These are phyloP conservation scores for Patagioenas fasciata DNA, from an alignment of 2,113 vertebrate genomes.

Conservation along the genomic window DNA sequence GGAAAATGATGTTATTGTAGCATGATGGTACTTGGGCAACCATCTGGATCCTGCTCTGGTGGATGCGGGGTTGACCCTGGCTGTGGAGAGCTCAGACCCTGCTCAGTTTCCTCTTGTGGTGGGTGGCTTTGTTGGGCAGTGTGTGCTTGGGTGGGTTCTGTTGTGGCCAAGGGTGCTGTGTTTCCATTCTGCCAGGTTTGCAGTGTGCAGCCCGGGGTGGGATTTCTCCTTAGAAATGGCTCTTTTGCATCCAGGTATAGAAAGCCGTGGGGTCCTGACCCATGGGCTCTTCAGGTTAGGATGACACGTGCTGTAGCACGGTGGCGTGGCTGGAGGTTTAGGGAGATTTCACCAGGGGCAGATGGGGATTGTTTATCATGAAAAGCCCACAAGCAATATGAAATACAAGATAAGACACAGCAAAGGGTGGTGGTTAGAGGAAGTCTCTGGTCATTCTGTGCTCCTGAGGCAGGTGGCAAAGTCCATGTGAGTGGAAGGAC, in stretches of 20 bases:
- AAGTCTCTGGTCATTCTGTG: background rate
- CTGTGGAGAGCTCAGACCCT: background rate
- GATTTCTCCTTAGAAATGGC: background rate
- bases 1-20: background rate
- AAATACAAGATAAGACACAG: background rate
- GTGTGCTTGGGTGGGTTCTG: background rate
- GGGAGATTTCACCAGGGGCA: background rate
- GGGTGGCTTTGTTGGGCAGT: fast-evolving
- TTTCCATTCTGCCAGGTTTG: background rate
- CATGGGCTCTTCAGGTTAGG: background rate
- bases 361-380: fast-evolving
- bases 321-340: background rate
- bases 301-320: fast-evolving
- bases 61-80: background rate
- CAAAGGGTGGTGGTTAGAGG: background rate
- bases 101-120: fast-evolving
- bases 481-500: background rate
- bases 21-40: background rate
- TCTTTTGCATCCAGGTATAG: background rate
- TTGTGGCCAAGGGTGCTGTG: background rate
- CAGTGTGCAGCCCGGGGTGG: background rate
- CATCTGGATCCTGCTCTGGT: background rate
- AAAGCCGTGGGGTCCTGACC: background rate
- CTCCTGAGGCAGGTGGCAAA: background rate
- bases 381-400: background rate